Evolutionary conservation across 1,140 invertebrate species (phyloP), one percentile per base, ranked within the genome.

Genomic region (Scaptomyza hsui): DNA sequence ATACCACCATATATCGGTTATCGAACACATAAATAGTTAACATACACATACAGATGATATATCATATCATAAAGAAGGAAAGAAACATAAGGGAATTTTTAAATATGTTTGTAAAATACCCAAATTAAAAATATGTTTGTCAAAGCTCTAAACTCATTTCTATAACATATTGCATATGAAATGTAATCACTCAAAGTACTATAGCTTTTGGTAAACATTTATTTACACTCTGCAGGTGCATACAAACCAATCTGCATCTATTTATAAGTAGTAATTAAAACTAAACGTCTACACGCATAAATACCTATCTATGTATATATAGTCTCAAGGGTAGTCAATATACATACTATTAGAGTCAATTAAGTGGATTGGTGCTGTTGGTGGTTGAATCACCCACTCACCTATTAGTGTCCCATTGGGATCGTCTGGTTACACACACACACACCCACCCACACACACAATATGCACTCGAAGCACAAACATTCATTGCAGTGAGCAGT

Each of bases 401-500:
- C 1, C 24, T 26, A 26, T 26, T 26, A 26, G 24, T 26, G 24
- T 1, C 19, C 19, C 44, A 32, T 19, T 52, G 59, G 49, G 21
- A 29, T 6, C 29, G 51, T 47, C 62, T 57, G 39, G 63, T 35
- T 12, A 21, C 12, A 32, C 19, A 21, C 19, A 21, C 19, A 21
- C 19, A 21, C 12, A 32, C 19, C 1, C 19, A 21, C 19, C 1
- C 19, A 21, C 19, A 26, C 24, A 26, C 24, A 26, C 24, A 26
- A 26, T 26, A 32, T 24, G 61, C 63, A 67, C 63, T 67, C 55
- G 55, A 67, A 65, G 16, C 52, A 64, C 61, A 29, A 24, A 24
- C 24, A 64, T 57, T 67, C 63, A 59, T 49, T 59, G 53, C 44
- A 59, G 53, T 42, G n/a, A n/a, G 21, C 32, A 67, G 57, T 49